Conservation (phyloP, 2,113 vertebrate species). For the Dicrurus megarhynchus region DNA sequence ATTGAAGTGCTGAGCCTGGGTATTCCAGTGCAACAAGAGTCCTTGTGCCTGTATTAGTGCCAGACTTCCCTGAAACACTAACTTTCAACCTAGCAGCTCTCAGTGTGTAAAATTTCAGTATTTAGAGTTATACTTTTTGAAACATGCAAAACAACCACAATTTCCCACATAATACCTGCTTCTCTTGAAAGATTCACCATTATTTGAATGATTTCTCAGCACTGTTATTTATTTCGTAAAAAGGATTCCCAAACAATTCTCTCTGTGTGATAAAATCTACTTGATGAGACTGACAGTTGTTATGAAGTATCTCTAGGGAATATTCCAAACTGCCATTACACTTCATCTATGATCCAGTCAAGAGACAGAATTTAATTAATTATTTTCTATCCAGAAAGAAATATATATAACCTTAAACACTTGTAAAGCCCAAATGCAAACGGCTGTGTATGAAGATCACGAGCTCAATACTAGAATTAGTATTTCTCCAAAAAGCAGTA, state of each 20-base stretch:
- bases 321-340: background rate
- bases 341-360: background rate
- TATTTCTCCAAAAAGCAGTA: background rate
- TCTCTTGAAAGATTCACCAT: background rate
- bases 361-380: background rate
- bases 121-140: background rate
- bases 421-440: background rate
- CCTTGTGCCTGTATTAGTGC: background rate
- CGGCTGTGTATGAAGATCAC: background rate
- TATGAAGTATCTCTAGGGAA: background rate
- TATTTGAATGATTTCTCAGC: background rate
- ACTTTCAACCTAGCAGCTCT: background rate
- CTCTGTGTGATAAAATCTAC: background rate
- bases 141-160: background rate
- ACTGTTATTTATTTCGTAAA: background rate
- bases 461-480: background rate
- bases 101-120: background rate
- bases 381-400: background rate
- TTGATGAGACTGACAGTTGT: background rate
- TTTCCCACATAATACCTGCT: background rate
- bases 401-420: background rate
- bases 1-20: slow-evolving; percentile 6
- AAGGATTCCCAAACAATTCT: background rate
- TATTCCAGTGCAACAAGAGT: background rate
- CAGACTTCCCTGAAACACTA: background rate